A percentile compares a stretch with the other conserved stretches of the same genome.
phyloP scores from a whole-genome alignment of 2,888 invertebrate genomes.

The Polietes domitor region DNA sequence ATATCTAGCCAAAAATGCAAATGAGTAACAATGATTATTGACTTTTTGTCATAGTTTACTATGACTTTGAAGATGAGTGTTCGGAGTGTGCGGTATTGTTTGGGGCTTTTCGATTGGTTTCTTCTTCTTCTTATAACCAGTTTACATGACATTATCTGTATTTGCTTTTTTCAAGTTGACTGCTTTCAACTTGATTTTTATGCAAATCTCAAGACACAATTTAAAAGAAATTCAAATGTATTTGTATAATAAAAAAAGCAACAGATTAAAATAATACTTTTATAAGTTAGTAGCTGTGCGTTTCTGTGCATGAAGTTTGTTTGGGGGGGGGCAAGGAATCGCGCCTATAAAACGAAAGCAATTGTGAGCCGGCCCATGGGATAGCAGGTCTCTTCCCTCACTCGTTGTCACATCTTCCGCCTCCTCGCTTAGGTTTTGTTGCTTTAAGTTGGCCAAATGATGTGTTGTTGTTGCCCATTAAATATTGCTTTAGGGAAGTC shows the following conservation, averaged over 20 bases:
- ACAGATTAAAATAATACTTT: not conserved
- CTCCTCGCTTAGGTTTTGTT: not conserved
- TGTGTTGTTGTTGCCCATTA: not conserved
- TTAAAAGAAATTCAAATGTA: conserved; percentile 15
- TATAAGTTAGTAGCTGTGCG: not conserved
- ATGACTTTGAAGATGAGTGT: not conserved
- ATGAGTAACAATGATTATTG: not conserved
- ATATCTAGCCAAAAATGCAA: not conserved
- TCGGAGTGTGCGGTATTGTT: not conserved
- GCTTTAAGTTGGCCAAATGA: not conserved
- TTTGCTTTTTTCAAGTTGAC: not conserved
- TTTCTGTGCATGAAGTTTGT: not conserved
- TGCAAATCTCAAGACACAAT: conserved; percentile 1
- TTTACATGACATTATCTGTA: conserved; percentile 26
- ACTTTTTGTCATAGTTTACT: not conserved
- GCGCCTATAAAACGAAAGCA: conserved; percentile 1
- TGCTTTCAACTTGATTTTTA: conserved; percentile 16
- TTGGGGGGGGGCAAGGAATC: not conserved
- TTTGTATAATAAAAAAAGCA: not conserved
- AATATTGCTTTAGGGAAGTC: conserved; percentile 20
- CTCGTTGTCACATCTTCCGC: not conserved
- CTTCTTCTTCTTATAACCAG: conserved; percentile 1
- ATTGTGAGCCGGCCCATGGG: not conserved
- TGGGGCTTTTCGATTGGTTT: not conserved
- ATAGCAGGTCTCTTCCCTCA: not conserved